A percentile compares a stretch with the other conserved stretches of the same genome.
Evolutionary conservation across 2,797 vertebrate genomes (phyloP).

Genomic region (Onychomys arenicola): DNA sequence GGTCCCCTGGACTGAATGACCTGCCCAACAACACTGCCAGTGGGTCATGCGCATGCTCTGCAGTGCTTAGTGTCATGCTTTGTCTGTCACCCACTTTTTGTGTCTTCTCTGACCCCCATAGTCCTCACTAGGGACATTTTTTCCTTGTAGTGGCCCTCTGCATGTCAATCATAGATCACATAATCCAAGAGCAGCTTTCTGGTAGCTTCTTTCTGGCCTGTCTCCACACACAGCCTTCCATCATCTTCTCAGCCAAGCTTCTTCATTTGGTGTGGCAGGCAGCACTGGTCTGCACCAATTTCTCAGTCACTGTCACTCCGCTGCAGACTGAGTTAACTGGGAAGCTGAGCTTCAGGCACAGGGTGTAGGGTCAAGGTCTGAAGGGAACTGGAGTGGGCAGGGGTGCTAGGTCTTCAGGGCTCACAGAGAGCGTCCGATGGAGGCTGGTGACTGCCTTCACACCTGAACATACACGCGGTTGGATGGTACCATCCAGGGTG

Average conservation of each 20-base stretch:
- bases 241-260: neutral
- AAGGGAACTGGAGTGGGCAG: too few species aligned
- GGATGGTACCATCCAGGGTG: neutral
- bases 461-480: neutral
- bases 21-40: too few species aligned
- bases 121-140: fast-evolving
- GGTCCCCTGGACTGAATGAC: too few species aligned
- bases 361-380: too few species aligned
- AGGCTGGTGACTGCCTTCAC: neutral
- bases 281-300: neutral
- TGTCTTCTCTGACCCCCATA: neutral
- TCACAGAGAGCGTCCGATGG: neutral
- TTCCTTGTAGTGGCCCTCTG: neutral
- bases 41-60: fast-evolving
- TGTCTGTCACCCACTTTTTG: too few species aligned
- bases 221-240: fast-evolving
- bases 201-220: neutral
- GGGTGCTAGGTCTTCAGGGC: neutral
- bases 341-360: neutral
- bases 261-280: neutral
- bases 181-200: neutral
- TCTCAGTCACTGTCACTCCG: neutral
- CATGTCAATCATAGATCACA: neutral
- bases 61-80: too few species aligned
- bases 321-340: neutral